Conservation (phyloP, 2,888 invertebrate species). For the Sarcophaga subvicina region DNA sequence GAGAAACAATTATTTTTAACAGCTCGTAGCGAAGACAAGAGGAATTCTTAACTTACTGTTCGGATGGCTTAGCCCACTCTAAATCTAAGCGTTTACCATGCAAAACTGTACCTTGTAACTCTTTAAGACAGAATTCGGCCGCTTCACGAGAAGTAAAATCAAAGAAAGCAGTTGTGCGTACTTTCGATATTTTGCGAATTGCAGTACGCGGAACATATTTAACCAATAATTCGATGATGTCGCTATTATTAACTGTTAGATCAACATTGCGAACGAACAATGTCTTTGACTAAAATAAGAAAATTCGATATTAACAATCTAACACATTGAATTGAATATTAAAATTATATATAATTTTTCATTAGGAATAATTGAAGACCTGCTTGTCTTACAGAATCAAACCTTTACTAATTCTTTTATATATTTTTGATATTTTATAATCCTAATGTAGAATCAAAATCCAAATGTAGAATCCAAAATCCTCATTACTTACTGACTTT, state of each 20-base stretch:
- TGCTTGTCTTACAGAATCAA: too few relatives aligned
- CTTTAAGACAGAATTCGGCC: conserved; percentile 73
- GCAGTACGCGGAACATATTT: conserved; percentile 71
- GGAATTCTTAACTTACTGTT: conserved; percentile 71
- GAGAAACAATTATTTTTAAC: not conserved
- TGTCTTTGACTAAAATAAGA: conserved; percentile 72
- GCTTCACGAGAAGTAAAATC: conserved; percentile 74
- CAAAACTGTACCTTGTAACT: conserved; percentile 71
- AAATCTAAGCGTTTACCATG: conserved; percentile 72
- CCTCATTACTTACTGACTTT: conserved; percentile 69
- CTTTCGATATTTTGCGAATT: conserved; percentile 74
- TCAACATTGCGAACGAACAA: conserved; percentile 76
- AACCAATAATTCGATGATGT: conserved; percentile 72
- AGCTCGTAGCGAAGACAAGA: not conserved
- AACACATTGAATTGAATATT: not conserved
- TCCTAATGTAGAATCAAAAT: not conserved
- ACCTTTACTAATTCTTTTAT: too few relatives aligned
- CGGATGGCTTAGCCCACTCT: conserved; percentile 77
- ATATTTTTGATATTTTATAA: too few relatives aligned
- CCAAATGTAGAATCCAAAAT: not conserved
- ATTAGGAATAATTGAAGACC: too few relatives aligned
- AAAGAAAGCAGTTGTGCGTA: conserved; percentile 75
- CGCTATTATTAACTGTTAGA: conserved; percentile 73
- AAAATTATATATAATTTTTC: too few relatives aligned
- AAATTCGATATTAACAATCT: not conserved